Conservation (phyloP, 2,113 vertebrate species). For the Phoenicopterus ruber region DNA sequence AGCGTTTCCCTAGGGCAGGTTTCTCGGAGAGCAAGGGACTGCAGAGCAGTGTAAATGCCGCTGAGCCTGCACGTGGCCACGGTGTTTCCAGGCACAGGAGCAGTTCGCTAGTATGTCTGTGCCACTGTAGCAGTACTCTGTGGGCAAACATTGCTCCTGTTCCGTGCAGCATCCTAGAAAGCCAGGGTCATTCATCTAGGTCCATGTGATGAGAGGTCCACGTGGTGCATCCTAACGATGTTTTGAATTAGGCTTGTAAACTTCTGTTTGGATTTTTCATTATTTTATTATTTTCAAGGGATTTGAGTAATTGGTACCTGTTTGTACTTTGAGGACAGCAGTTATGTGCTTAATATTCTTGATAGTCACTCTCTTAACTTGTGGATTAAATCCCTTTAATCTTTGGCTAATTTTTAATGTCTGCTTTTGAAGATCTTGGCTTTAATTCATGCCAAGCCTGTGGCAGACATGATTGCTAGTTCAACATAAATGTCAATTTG, state of each 20-base stretch:
- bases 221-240: neutral
- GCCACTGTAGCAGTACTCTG: neutral
- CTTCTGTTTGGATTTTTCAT: neutral
- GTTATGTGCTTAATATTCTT: neutral
- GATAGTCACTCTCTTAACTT: neutral
- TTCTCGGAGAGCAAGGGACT: neutral
- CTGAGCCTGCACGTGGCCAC: neutral
- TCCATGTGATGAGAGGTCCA: neutral
- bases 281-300: accelerated
- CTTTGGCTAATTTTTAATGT: neutral
- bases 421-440: neutral
- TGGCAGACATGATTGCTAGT: neutral
- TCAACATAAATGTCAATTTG: neutral
- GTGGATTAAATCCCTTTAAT: neutral
- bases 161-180: neutral
- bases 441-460: neutral
- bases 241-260: neutral
- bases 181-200: neutral
- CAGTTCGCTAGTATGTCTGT: neutral
- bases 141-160: neutral
- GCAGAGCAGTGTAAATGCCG: neutral
- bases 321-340: neutral
- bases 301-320: neutral
- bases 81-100: neutral
- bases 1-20: neutral